Evolutionary conservation across 2,888 invertebrate genomes (phyloP).

Genomic region (Brenthis hecate): DNA sequence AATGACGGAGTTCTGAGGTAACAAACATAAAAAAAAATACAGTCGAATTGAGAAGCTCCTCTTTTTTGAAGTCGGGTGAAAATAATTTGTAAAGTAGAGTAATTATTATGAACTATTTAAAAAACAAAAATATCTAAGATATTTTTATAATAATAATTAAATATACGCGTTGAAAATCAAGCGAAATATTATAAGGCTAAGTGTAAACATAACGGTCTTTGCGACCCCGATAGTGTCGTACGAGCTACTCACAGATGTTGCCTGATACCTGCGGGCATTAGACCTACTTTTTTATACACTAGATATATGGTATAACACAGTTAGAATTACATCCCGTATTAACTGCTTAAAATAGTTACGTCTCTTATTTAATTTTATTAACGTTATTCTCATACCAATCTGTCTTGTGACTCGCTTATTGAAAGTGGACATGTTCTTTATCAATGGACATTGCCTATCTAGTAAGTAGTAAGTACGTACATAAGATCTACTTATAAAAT

Average conservation of each 20-base stretch:
- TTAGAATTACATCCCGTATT: constrained; percentile 31
- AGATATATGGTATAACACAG: constrained; percentile 31
- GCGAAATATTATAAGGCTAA: constrained; percentile 26
- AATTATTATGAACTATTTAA: too few species aligned
- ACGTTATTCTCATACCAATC: constrained; percentile 4
- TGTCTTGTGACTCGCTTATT: neutral
- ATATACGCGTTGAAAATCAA: constrained; percentile 25
- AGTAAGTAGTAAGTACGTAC: neutral
- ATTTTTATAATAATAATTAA: constrained; percentile 13
- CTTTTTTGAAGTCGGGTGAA: too few species aligned
- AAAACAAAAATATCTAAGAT: neutral
- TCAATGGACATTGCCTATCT: neutral
- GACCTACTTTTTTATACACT: constrained; percentile 42
- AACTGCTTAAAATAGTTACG: neutral
- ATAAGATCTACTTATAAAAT: too few species aligned
- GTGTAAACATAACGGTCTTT: constrained; percentile 54
- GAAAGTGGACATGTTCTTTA: constrained; percentile 4
- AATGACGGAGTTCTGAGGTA: too few species aligned
- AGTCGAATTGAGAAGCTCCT: too few species aligned
- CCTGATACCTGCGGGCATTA: constrained; percentile 42
- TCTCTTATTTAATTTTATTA: constrained; percentile 2
- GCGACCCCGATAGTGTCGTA: constrained; percentile 55
- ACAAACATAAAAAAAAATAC: too few species aligned
- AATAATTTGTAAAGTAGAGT: too few species aligned
- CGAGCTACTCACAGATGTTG: constrained; percentile 38